A percentile compares a stretch with the other conserved stretches of the same genome.
phyloP scores from a whole-genome alignment of 2,797 vertebrate species.

The Periophthalmus magnuspinnatus region DNA sequence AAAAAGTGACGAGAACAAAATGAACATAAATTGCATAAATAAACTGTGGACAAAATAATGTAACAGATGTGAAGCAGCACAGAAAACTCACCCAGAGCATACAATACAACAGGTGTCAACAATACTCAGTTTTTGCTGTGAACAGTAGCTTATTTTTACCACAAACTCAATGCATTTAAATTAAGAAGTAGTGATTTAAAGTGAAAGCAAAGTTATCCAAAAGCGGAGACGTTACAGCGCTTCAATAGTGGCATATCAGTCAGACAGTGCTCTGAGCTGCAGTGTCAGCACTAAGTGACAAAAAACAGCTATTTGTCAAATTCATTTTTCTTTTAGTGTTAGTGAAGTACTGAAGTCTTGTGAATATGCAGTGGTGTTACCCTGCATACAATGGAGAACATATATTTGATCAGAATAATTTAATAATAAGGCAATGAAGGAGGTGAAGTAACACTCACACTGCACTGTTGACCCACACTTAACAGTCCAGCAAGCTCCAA shows the following conservation, averaged over 20 bases:
- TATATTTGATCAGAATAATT: constrained; percentile 44
- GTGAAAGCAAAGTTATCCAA: constrained; percentile 24
- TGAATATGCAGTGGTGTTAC: constrained; percentile 35
- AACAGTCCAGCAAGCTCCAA: constrained; percentile 69
- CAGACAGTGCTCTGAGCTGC: not conserved
- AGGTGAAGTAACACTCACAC: constrained; percentile 51
- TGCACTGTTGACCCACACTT: constrained; percentile 53
- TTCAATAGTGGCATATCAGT: constrained; percentile 34
- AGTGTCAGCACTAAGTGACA: too few relatives aligned
- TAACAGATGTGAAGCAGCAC: constrained; percentile 63
- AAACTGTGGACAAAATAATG: constrained; percentile 61
- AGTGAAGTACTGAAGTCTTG: constrained; percentile 17
- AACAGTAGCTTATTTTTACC: constrained; percentile 22
- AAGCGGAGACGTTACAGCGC: constrained; percentile 41
- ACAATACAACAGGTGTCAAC: constrained; percentile 42
- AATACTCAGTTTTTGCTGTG: constrained; percentile 31
- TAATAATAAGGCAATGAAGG: constrained; percentile 58
- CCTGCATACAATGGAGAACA: constrained; percentile 45
- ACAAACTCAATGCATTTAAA: constrained; percentile 23
- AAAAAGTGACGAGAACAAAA: constrained; percentile 55
- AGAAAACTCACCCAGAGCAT: constrained; percentile 48
- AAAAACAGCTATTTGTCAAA: constrained; percentile 9
- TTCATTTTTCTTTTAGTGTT: not conserved
- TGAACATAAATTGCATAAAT: constrained; percentile 77
- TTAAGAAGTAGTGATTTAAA: constrained; percentile 13